A percentile compares a stretch with the other conserved stretches of the same genome.
Evolutionary conservation across 2,113 vertebrate genomes (phyloP).

Genomic region (human (Homo sapiens)): GRCh38 chr22:45664001-45664500

Average conservation of each 20-base stretch:
- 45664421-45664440: not conserved
- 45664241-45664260: not conserved
- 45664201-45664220: not conserved
- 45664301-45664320: not conserved
- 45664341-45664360: not conserved
- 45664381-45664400: not conserved
- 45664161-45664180: not conserved
- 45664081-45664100: not conserved
- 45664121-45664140: not conserved
- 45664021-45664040: not conserved
- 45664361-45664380: not conserved
- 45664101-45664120: no score
- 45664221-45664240: not conserved
- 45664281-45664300: not conserved
- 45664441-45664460: not conserved
- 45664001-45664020: not conserved
- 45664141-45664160: not conserved
- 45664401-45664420: not conserved
- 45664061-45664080: not conserved
- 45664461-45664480: not conserved
- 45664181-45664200: not conserved
- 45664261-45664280: not conserved
- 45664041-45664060: not conserved
- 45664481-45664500: not conserved
- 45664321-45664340: not conserved